A percentile compares a stretch with the other conserved stretches of the same genome.
phyloP scores from a whole-genome alignment of 2,113 vertebrate genomes.

The Brachyistius frenatus region DNA sequence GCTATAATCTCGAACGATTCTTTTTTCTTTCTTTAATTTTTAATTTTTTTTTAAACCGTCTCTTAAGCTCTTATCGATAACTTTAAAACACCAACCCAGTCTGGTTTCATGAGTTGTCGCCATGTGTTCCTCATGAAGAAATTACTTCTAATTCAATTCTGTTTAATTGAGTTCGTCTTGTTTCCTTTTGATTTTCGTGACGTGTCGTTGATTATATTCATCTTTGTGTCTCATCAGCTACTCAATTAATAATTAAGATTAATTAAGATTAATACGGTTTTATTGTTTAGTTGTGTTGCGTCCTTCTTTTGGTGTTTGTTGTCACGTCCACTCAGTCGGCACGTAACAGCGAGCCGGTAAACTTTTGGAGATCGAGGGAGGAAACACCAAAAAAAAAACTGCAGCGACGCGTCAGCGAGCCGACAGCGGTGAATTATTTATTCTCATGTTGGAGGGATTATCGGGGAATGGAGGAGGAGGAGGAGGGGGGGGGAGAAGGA shows the following conservation, averaged over 20 bases:
- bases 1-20: too few species aligned
- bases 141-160: too few species aligned
- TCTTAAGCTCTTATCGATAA: too few species aligned
- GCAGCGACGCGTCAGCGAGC: conserved; percentile 40
- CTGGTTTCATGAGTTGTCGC: too few species aligned
- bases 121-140: too few species aligned
- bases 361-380: conserved; percentile 35
- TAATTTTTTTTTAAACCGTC: too few species aligned
- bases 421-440: conserved; percentile 61
- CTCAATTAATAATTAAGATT: too few species aligned
- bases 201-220: background rate
- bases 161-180: too few species aligned
- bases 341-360: conserved; percentile 6
- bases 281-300: background rate
- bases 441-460: conserved; percentile 58
- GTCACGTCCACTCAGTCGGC: background rate
- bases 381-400: conserved; percentile 39
- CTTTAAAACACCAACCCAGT: too few species aligned
- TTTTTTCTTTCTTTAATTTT: too few species aligned
- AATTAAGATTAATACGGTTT: background rate
- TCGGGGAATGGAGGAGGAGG: conserved; percentile 26
- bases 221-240: background rate
- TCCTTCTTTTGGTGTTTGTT: too few species aligned
- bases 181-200: background rate
- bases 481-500: conserved; percentile 16